Conservation (phyloP, 2,888 invertebrate genomes). For the Steromphala cineraria region DNA sequence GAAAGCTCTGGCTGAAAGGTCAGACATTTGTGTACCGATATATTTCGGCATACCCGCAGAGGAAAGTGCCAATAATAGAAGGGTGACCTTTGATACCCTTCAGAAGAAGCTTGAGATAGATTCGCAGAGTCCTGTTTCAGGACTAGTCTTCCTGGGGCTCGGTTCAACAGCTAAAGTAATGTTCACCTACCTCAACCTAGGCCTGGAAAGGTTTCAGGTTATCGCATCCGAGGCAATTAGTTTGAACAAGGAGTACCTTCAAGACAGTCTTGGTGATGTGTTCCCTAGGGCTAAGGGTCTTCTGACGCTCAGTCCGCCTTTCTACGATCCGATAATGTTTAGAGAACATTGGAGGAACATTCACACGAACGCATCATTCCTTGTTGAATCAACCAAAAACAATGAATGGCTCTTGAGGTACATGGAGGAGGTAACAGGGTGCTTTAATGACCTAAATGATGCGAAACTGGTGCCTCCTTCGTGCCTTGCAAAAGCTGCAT, state of each 20-base stretch:
- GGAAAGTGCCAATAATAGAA: not conserved
- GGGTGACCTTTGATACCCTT: not conserved
- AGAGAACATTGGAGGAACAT: not conserved
- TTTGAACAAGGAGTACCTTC: not conserved
- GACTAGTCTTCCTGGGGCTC: not conserved
- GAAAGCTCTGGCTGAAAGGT: not conserved
- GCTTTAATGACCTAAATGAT: not conserved
- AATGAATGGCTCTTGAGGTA: conserved; percentile 8
- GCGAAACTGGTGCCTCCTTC: not conserved
- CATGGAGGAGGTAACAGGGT: not conserved
- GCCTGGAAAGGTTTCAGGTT: not conserved
- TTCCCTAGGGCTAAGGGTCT: not conserved
- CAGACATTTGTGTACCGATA: not conserved
- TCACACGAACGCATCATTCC: not conserved
- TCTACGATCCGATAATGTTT: not conserved
- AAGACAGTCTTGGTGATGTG: not conserved
- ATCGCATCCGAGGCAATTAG: not conserved
- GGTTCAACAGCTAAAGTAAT: not conserved
- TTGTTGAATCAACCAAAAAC: not conserved
- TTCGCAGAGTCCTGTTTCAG: not conserved
- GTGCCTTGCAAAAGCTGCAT: not conserved
- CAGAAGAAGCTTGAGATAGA: not conserved
- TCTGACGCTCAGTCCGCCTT: not conserved
- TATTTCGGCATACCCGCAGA: not conserved
- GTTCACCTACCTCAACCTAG: not conserved